Conservation (phyloP, 2,113 vertebrate species). For the Campylorhamphus procurvoides region DNA sequence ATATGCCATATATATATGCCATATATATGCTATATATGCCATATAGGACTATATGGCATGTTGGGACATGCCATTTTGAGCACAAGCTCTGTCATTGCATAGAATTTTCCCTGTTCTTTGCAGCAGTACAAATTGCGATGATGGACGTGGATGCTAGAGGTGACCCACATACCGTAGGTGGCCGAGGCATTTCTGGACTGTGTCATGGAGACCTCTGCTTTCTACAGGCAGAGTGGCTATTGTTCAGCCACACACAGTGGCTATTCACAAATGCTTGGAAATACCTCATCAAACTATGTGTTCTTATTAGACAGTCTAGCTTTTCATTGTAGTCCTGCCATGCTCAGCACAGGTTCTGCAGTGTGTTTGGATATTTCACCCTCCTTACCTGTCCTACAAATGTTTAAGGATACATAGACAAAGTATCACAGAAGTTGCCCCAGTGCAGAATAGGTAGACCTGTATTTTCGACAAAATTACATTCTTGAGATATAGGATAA, state of each 20-base stretch:
- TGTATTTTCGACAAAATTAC: not conserved
- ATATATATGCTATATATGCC: no score
- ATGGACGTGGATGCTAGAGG: rapidly evolving
- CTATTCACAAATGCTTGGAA: not conserved
- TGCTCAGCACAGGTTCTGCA: not conserved
- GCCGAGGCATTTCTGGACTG: not conserved
- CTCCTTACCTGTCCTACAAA: not conserved
- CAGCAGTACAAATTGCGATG: not conserved
- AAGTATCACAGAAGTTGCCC: not conserved
- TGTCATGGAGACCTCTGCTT: not conserved
- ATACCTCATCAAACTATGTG: rapidly evolving
- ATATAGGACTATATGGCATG: no score
- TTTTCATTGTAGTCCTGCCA: not conserved
- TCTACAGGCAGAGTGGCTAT: not conserved
- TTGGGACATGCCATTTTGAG: not conserved
- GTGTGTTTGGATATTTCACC: not conserved
- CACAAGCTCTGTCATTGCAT: not conserved
- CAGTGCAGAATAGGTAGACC: not conserved
- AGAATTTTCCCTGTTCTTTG: not conserved
- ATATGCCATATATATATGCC: no score
- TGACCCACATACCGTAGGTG: rapidly evolving
- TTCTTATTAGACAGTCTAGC: not conserved
- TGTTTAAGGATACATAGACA: not conserved
- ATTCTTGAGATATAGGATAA: not conserved
- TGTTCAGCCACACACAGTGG: not conserved